A percentile compares a stretch with the other conserved stretches of the same genome.
These are phyloP conservation scores for Lacerta bilineata DNA, from an alignment of 2,797 vertebrate genomes.

Conservation along the genomic window DNA sequence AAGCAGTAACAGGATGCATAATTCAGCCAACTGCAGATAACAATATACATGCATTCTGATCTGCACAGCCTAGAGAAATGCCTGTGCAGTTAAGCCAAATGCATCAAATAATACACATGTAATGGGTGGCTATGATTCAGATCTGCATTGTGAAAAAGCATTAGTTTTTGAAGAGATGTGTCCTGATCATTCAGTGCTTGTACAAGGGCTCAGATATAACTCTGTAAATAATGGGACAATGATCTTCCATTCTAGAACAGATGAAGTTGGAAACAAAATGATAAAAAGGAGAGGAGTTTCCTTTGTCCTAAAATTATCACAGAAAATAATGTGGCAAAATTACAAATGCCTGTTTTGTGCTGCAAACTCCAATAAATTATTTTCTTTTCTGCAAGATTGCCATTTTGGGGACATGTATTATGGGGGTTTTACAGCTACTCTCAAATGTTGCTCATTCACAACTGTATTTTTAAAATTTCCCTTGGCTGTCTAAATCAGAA, in stretches of 20 bases:
- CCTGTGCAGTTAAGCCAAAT: background rate
- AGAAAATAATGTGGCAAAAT: constrained; percentile 29
- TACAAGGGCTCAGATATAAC: background rate
- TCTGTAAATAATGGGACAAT: background rate
- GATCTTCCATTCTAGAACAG: background rate
- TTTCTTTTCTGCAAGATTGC: background rate
- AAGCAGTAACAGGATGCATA: background rate
- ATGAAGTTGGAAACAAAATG: background rate
- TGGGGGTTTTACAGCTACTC: background rate
- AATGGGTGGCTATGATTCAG: background rate
- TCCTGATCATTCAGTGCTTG: background rate
- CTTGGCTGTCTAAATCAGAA: background rate
- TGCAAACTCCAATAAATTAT: background rate
- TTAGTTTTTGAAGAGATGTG: background rate
- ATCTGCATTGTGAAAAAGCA: background rate
- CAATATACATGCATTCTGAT: background rate
- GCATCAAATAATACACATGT: background rate
- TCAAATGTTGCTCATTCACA: constrained; percentile 5
- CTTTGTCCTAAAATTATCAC: constrained; percentile 9
- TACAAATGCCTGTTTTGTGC: background rate
- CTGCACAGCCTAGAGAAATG: background rate
- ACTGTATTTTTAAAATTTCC: background rate
- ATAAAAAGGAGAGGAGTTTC: background rate
- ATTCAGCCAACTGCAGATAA: background rate
- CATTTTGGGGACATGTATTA: background rate